Evolutionary conservation across 2,888 invertebrate species (phyloP).

Genomic region (Druceiella hillmani): DNA sequence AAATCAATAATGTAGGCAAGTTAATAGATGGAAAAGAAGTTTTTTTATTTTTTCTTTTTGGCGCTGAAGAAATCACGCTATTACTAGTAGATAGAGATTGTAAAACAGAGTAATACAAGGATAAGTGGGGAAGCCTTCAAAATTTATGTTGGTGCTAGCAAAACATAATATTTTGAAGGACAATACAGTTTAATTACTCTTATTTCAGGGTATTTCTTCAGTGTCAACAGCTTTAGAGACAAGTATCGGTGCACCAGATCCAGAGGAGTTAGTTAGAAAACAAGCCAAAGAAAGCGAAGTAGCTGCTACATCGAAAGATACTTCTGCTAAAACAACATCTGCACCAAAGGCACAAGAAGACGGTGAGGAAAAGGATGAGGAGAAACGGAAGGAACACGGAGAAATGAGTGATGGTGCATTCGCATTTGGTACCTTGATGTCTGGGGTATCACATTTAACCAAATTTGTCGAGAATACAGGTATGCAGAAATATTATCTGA

Average conservation of each 20-base stretch:
- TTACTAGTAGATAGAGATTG: not conserved
- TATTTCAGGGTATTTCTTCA: slow-evolving; percentile 63
- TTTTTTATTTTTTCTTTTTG: too few relatives aligned
- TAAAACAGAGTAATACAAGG: not conserved
- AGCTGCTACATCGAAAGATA: slow-evolving; percentile 12
- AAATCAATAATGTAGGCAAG: too few relatives aligned
- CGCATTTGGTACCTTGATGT: slow-evolving; percentile 57
- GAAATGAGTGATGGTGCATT: slow-evolving; percentile 37
- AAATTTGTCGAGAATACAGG: slow-evolving; percentile 66
- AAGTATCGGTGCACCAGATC: slow-evolving; percentile 77
- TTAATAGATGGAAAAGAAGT: too few relatives aligned
- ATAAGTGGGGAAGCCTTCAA: not conserved
- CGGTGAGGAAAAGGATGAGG: slow-evolving; percentile 12
- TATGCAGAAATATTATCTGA: too few relatives aligned
- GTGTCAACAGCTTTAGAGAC: slow-evolving; percentile 68
- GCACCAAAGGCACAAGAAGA: slow-evolving; percentile 11
- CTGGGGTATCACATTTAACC: slow-evolving; percentile 57
- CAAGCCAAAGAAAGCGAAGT: slow-evolving; percentile 24
- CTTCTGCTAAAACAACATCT: not conserved
- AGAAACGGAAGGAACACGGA: slow-evolving; percentile 18
- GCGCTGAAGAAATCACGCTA: too few relatives aligned
- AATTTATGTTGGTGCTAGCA: not conserved
- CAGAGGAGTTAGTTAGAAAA: slow-evolving; percentile 66
- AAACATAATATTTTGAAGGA: not conserved
- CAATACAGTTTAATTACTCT: not conserved